A percentile compares a stretch with the other conserved stretches of the same genome.
phyloP scores from a whole-genome alignment of 1,140 invertebrate genomes.

The Dufourea novaeangliae region DNA sequence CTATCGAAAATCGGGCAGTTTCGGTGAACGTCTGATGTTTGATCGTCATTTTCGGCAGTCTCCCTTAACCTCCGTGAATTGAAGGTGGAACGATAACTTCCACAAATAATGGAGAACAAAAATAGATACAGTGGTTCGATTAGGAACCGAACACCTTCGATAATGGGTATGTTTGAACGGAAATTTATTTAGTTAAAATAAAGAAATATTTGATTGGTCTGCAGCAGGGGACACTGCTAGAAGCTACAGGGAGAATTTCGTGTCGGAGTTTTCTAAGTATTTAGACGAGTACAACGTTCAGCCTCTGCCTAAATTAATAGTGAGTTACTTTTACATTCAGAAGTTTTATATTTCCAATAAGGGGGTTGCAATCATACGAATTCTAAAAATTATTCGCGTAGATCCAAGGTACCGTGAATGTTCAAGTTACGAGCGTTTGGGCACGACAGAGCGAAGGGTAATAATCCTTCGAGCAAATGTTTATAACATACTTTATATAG shows the following conservation, averaged over 20 bases:
- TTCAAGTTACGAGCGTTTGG: neutral
- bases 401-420: neutral
- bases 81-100: too few relatives aligned
- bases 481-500: neutral
- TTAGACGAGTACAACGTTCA: slow-evolving; percentile 36
- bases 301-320: slow-evolving; percentile 41
- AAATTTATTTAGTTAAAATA: neutral
- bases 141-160: slow-evolving; percentile 17
- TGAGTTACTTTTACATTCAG: slow-evolving; percentile 13
- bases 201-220: neutral
- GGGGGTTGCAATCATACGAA: neutral
- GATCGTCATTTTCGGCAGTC: neutral
- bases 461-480: neutral
- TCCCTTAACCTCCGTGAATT: neutral
- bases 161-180: slow-evolving; percentile 1
- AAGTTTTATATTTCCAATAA: too few relatives aligned
- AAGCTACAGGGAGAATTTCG: slow-evolving; percentile 48
- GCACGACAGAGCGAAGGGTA: neutral
- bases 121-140: slow-evolving; percentile 25
- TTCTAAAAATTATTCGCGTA: neutral
- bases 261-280: slow-evolving; percentile 47
- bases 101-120: slow-evolving; percentile 25
- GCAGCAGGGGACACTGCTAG: slow-evolving; percentile 13
- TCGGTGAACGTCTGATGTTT: neutral
- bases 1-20: neutral